Percentiles rank a stretch among this genome's conserved stretches.
Evolutionary conservation across 2,797 vertebrate genomes (phyloP).

Genomic region (Manis pentadactyla): DNA sequence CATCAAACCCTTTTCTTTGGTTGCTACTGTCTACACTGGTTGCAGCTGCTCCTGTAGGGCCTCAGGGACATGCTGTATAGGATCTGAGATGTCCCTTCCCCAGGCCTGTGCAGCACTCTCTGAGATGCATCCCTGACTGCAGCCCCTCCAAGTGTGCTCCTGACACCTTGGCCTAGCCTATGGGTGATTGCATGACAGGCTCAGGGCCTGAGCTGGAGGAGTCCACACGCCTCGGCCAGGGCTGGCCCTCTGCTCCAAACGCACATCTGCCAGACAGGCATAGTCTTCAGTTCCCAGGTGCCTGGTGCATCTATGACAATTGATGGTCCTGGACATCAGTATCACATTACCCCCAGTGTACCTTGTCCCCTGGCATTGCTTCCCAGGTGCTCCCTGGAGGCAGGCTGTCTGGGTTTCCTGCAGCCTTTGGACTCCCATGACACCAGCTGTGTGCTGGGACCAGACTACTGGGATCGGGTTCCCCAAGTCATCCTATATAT

Average conservation of each 20-base stretch:
- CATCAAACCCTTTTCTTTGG: too few species aligned
- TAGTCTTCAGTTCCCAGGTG: neutral
- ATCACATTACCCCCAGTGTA: neutral
- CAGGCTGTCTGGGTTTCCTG: neutral
- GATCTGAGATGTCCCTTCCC: neutral
- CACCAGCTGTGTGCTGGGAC: neutral
- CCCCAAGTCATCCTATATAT: neutral
- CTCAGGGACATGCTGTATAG: neutral
- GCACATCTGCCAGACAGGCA: neutral
- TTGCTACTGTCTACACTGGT: neutral
- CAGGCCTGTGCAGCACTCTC: neutral
- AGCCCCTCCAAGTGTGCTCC: neutral
- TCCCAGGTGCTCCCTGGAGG: neutral
- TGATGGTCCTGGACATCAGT: too few species aligned
- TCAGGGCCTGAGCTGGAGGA: neutral
- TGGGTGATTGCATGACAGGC: neutral
- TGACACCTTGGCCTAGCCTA: neutral
- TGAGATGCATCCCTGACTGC: neutral
- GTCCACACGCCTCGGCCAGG: too few species aligned
- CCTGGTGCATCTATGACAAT: neutral
- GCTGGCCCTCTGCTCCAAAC: neutral
- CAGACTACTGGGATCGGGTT: neutral
- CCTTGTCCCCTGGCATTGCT: neutral
- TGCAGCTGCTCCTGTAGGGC: neutral
- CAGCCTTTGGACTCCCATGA: neutral